A percentile compares a stretch with the other conserved stretches of the same genome.
Evolutionary conservation across 2,888 invertebrate species (phyloP).

Genomic region (Sicus ferrugineus): DNA sequence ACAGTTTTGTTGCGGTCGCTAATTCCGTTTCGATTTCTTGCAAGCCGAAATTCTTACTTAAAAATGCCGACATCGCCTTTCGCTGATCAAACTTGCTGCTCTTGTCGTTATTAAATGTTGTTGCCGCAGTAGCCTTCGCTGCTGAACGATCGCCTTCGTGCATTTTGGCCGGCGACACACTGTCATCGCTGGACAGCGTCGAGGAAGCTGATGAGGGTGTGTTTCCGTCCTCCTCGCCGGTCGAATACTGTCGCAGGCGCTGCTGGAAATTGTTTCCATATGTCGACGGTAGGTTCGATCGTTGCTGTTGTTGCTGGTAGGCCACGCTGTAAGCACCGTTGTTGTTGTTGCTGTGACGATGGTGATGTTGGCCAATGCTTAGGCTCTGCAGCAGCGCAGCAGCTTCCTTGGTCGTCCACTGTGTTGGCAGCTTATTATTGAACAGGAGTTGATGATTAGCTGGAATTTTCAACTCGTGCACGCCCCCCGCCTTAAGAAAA

Average conservation of each 20-base stretch:
- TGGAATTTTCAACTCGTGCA: slow-evolving; percentile 64
- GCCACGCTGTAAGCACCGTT: slow-evolving; percentile 33
- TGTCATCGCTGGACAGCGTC: slow-evolving; percentile 46
- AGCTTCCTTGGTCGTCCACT: slow-evolving; percentile 63
- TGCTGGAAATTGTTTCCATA: slow-evolving; percentile 39
- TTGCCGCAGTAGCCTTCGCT: slow-evolving; percentile 43
- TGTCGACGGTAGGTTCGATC: slow-evolving; percentile 35
- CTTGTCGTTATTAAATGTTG: slow-evolving; percentile 28
- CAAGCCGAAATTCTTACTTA: slow-evolving; percentile 50
- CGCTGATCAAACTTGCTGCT: slow-evolving; percentile 47
- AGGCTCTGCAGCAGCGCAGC: slow-evolving; percentile 58
- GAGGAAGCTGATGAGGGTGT: slow-evolving; percentile 57
- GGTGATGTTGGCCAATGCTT: slow-evolving; percentile 48
- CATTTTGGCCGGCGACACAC: slow-evolving; percentile 52
- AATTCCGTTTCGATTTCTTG: slow-evolving; percentile 46
- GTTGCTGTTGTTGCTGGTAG: slow-evolving; percentile 44
- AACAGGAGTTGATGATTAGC: slow-evolving; percentile 63
- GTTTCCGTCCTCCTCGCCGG: slow-evolving; percentile 58
- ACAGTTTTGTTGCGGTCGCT: slow-evolving; percentile 46
- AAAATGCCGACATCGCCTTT: slow-evolving; percentile 60
- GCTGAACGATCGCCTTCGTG: slow-evolving; percentile 41
- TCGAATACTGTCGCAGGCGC: slow-evolving; percentile 55
- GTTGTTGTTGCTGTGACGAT: slow-evolving; percentile 39
- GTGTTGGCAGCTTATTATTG: slow-evolving; percentile 63
- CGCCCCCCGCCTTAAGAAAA: slow-evolving; percentile 73